Conservation (phyloP, 2,113 vertebrate genomes). For the Trinectes maculatus region DNA sequence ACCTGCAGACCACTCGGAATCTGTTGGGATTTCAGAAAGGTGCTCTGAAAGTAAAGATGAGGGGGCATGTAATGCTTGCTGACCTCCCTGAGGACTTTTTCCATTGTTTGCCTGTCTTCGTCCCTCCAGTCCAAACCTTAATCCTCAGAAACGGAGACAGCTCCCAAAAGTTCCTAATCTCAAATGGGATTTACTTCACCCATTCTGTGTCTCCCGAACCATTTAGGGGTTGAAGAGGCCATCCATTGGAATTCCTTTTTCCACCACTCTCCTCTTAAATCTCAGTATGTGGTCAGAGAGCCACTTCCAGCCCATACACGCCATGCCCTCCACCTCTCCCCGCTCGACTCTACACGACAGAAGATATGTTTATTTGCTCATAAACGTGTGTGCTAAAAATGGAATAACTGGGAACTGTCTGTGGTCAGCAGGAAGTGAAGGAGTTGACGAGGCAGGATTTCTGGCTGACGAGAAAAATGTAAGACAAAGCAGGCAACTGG, state of each 20-base stretch:
- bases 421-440: constrained; percentile 37
- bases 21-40: constrained; percentile 29
- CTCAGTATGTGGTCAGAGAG: constrained; percentile 60
- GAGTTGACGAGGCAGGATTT: constrained; percentile 25
- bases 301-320: constrained; percentile 58
- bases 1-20: constrained; percentile 27
- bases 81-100: constrained; percentile 19
- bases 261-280: constrained; percentile 43
- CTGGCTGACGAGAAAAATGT: constrained; percentile 26
- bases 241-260: constrained; percentile 55
- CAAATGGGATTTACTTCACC: constrained; percentile 36
- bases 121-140: constrained; percentile 16
- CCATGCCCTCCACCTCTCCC: constrained; percentile 34
- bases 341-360: constrained; percentile 28
- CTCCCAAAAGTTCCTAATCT: constrained; percentile 43
- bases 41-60: constrained; percentile 11
- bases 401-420: constrained; percentile 12
- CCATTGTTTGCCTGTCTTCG: constrained; percentile 37
- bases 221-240: constrained; percentile 45
- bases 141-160: constrained; percentile 31
- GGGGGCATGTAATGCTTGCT: constrained; percentile 1
- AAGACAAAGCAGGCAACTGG: constrained; percentile 12
- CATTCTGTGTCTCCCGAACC: constrained; percentile 21
- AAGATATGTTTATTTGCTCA: constrained; percentile 62
- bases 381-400: constrained; percentile 56